Evolutionary conservation across 2,888 invertebrate species (phyloP).

Genomic region (Polylopha cassiicola): DNA sequence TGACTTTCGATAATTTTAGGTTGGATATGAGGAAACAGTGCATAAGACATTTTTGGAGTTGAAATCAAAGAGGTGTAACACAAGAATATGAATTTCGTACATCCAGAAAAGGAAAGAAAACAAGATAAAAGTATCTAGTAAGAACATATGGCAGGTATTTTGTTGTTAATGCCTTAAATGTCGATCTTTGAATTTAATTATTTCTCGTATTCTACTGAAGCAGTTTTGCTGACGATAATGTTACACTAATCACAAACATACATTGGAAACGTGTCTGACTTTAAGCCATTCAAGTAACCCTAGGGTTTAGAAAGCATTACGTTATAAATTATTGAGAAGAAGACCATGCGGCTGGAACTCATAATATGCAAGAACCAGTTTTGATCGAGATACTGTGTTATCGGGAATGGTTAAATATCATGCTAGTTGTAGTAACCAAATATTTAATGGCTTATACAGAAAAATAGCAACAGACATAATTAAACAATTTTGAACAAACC

Average conservation of each 20-base stretch:
- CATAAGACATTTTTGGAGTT: constrained; percentile 1
- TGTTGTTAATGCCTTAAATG: no score
- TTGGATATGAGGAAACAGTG: constrained; percentile 28
- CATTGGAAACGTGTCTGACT: constrained; percentile 25
- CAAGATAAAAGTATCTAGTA: no score
- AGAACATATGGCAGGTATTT: no score
- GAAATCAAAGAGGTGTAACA: not conserved
- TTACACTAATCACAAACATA: no score
- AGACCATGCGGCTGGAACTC: constrained; percentile 55
- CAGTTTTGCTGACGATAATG: no score
- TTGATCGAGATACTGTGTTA: constrained; percentile 31
- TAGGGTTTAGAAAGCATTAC: constrained; percentile 57
- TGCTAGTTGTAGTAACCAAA: constrained; percentile 21
- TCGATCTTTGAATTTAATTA: no score
- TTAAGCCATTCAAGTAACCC: constrained; percentile 32
- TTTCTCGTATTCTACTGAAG: no score
- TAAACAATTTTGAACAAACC: no score
- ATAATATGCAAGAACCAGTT: constrained; percentile 63
- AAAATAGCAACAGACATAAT: no score
- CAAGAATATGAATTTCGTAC: not conserved
- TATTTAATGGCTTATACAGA: no score
- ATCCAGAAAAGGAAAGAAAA: no score
- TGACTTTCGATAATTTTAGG: constrained; percentile 37
- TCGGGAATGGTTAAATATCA: constrained; percentile 29
- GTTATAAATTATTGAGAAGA: constrained; percentile 59